Evolutionary conservation across 2,888 invertebrate species (phyloP), one percentile per base, ranked within the genome.

Genomic region (Nymphalis c-album): DNA sequence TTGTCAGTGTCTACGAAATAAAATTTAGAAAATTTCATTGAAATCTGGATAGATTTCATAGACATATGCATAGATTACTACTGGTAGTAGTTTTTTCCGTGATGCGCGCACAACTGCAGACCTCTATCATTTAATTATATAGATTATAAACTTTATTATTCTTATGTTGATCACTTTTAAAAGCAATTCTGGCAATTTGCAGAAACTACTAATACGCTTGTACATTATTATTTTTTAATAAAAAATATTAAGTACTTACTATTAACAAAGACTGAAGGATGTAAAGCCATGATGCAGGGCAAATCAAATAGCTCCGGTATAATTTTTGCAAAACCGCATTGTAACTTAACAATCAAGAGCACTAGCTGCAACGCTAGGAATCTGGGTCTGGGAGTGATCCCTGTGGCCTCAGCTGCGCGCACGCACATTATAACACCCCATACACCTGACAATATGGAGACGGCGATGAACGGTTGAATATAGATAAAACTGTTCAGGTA

Each of bases 341-440:
- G 96, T 64, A 95, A 82, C 84, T 96, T 96, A 35, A 95, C 94
- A 60, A 95, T 94, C 62, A 96, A 77, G 60, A 96, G 84, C 1
- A 94, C 95, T 77, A 95, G 77, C 80, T 96, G 95, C 18, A 95
- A 85, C 0, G 94, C 94, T 57, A 94, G 69, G 77, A 94, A 93
- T 77, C 94, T 92, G 0, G 86, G 86, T 35, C 86, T 83, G 17
- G 94, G 86, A 77, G 67, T 90, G 80, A 78, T 88, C 76, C 80
- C 95, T 67, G 85, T 93, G 0, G 78, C 68, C 68, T 82, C 84
- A 0, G 84, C 85, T 0, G 84, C 84, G 0, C 92, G 91, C 26
- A 94, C 93, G 6, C 93, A 91, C 93, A 96, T 95, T 48, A 93
- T 92, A 78, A 95, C 92, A 1, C 95, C 95, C 94, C 95, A 96